phyloP scores from a whole-genome alignment of 1,140 invertebrate species.

The Cepaea nemoralis region DNA sequence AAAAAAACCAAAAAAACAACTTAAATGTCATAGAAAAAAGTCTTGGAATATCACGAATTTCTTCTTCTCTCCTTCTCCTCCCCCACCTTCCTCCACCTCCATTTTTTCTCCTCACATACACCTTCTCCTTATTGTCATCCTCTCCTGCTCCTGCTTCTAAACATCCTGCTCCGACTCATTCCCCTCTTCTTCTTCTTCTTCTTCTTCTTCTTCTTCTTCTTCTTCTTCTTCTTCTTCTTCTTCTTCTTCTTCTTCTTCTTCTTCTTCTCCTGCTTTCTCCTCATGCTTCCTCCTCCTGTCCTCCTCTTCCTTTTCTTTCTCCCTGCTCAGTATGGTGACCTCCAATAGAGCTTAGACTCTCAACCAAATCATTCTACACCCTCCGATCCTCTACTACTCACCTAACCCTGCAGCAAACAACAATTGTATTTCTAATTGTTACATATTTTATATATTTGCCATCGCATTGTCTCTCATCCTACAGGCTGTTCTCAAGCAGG shows the following conservation, averaged over 20 bases:
- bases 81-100: conserved; percentile 7
- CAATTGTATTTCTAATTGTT: too few relatives aligned
- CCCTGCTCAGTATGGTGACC: too few relatives aligned
- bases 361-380: too few relatives aligned
- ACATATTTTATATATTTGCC: too few relatives aligned
- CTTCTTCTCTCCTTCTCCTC: not conserved
- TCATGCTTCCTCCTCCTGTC: not conserved
- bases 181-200: not conserved
- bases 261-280: not conserved
- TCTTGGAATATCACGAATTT: not conserved
- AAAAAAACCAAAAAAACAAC: not conserved
- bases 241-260: not conserved
- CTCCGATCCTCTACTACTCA: too few relatives aligned
- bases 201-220: not conserved
- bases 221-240: not conserved
- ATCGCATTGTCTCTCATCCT: too few relatives aligned
- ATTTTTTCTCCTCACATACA: not conserved
- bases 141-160: too few relatives aligned
- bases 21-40: too few relatives aligned
- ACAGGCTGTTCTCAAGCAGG: conserved; percentile 27
- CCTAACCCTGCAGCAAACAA: too few relatives aligned
- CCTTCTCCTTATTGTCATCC: not conserved
- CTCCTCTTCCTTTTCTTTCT: not conserved
- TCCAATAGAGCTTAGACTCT: too few relatives aligned
- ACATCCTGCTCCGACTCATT: not conserved